These are phyloP conservation scores for Andinoacara biseriatus DNA, from an alignment of 2,113 vertebrate species.

Conservation along the genomic window DNA sequence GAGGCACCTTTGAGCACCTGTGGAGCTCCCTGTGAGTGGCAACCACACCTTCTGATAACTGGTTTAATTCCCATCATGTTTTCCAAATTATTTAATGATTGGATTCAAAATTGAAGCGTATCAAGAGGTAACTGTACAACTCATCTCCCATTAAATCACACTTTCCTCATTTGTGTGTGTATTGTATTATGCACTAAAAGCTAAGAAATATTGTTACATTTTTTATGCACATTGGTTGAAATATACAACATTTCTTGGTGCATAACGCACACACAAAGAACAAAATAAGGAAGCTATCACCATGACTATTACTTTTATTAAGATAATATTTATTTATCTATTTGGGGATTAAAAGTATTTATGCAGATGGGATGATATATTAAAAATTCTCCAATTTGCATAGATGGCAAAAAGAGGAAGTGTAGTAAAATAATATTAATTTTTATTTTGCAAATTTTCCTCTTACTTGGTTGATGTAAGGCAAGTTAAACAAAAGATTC, in stretches of 20 bases:
- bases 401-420: neutral
- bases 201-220: neutral
- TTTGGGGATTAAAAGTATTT: neutral
- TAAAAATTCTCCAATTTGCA: neutral
- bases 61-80: constrained; percentile 2
- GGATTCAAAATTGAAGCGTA: neutral
- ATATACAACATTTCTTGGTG: neutral
- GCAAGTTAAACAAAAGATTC: neutral
- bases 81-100: neutral
- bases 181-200: neutral
- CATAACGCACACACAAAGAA: neutral
- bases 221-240: neutral
- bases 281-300: neutral
- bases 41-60: constrained; percentile 15
- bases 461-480: neutral
- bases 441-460: neutral
- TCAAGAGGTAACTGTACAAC: neutral
- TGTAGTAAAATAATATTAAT: neutral
- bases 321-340: neutral
- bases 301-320: neutral
- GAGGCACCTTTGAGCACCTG: constrained; percentile 92
- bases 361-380: neutral
- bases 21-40: constrained; percentile 95
- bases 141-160: neutral
- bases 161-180: fast-evolving